These are phyloP conservation scores for Calyptomena viridis DNA, from an alignment of 2,113 vertebrate species.

Conservation along the genomic window DNA sequence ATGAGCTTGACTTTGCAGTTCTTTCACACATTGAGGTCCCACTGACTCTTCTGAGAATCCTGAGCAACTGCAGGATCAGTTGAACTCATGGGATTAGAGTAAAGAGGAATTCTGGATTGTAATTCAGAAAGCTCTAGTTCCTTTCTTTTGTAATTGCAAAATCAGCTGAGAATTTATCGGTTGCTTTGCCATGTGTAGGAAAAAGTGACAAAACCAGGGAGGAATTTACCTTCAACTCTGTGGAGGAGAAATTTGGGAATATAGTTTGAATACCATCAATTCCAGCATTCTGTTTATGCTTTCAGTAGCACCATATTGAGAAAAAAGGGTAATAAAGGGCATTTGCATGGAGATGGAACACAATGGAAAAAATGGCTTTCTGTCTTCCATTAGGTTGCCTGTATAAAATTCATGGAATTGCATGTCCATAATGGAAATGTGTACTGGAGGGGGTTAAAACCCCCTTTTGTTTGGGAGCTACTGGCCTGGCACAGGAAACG, in stretches of 20 bases:
- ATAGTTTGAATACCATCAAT: not conserved
- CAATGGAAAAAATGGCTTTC: not conserved
- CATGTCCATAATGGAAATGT: not conserved
- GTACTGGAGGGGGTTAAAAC: not conserved
- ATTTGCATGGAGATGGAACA: not conserved
- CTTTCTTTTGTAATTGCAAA: not conserved
- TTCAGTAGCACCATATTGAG: not conserved
- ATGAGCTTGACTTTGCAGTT: not conserved
- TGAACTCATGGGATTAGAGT: not conserved
- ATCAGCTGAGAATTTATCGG: not conserved
- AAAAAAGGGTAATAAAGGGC: not conserved
- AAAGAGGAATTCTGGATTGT: not conserved
- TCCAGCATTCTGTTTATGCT: not conserved
- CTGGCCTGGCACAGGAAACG: not conserved
- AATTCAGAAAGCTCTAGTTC: not conserved
- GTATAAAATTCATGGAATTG: not conserved
- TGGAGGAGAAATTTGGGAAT: not conserved
- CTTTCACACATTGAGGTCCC: not conserved
- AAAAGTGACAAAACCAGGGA: not conserved
- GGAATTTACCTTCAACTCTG: not conserved
- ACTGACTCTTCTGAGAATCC: not conserved
- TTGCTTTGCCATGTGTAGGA: not conserved
- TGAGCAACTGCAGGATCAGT: not conserved
- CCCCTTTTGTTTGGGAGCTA: constrained; percentile 32
- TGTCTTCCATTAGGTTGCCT: not conserved